Base-by-base conservation (phyloP, 2,888 invertebrate species). In the Eristalis arbustorum region DNA sequence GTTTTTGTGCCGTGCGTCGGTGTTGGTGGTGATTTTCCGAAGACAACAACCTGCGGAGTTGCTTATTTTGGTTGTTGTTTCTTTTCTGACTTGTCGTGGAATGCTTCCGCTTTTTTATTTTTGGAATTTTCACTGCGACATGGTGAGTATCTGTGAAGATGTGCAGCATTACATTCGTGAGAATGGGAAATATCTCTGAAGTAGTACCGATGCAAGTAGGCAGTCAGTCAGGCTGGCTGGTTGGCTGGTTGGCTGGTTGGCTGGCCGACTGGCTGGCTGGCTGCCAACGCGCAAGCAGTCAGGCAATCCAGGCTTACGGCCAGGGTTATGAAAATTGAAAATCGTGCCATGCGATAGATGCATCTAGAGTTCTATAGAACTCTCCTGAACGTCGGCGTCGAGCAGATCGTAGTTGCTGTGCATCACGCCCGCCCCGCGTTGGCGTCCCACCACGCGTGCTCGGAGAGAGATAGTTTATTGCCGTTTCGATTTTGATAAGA, bases 401-500 rank as follows among this genome's bases (percentile, higher is more conserved):
- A 31, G 31, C 8, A 1, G 34, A n/a, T 25, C 34, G 23, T 11
- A 14, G 34, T 28, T 5, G 14, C 18, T 37, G n/a, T 37, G 13
- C 28, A 28, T n/a, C 18, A 40, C 25, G 49, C 40, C 59, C 28
- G 37, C 67, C 37, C 22, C 64, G 64, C 25, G 69, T 63, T 40
- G 49, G 40, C 37, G 42, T 40, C 56, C 25, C 57, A 28, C 77
- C 56, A 56, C 68, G 67, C 49, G 31, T 59, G 62, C 69, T 71
- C 31, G 40, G 64, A 78, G 49, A 78, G 49, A 87, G 83, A 87
- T 87, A 87, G 87, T 87, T 87, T 87, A 87, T 87, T 75, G 87
- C 83, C 63, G 72, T 87, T 87, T 87, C 83, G 87, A 87, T 87
- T 83, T 68, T 87, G 87, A 87, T 87, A 87, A 87, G 87, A 87